Evolutionary conservation across 2,797 vertebrate species (phyloP).

Genomic region (Sylvia borin): DNA sequence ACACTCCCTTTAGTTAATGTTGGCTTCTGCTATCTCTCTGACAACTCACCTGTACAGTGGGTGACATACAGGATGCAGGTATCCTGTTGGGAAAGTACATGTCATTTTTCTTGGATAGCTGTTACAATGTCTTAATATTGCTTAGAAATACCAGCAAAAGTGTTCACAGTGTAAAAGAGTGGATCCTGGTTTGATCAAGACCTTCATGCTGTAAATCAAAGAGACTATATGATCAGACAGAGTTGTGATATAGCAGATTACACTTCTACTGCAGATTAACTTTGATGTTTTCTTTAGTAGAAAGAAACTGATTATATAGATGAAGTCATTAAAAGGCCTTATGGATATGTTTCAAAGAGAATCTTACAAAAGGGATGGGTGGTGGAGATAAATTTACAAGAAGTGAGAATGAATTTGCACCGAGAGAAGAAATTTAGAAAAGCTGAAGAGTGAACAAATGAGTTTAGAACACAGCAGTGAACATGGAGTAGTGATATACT

Average conservation of each 20-base stretch:
- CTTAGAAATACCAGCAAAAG: conserved; percentile 9
- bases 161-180: neutral
- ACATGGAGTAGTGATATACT: neutral
- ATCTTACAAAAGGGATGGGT: neutral
- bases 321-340: conserved; percentile 25
- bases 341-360: neutral
- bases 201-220: conserved; percentile 43
- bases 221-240: conserved; percentile 44
- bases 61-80: neutral
- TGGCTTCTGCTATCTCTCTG: neutral
- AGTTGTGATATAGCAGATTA: neutral
- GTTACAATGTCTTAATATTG: neutral
- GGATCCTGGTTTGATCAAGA: conserved; percentile 28
- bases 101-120: neutral
- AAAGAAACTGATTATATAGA: conserved; percentile 8
- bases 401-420: neutral
- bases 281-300: conserved; percentile 44
- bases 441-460: neutral
- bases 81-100: neutral
- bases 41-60: neutral
- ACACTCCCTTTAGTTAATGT: neutral
- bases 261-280: neutral
- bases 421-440: neutral
- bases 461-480: neutral
- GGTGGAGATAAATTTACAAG: neutral